Percentiles rank a stretch among this genome's conserved stretches.
Conservation (phyloP, 35 echinoderm and acorn worm species). For the Chiridota heheva region DNA sequence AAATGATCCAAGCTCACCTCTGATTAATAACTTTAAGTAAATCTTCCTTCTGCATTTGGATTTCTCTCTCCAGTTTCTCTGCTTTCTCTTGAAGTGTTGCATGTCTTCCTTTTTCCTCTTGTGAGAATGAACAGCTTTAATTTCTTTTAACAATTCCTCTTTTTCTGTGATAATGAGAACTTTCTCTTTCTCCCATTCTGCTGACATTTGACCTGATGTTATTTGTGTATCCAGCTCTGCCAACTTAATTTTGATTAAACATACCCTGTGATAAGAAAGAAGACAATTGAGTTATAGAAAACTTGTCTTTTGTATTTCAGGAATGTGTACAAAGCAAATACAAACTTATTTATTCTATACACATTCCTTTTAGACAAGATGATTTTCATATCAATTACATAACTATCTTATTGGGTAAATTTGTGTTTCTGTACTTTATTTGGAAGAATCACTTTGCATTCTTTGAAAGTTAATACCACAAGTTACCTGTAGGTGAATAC, state of each 20-base stretch:
- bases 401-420: no score
- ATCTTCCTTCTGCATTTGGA: constrained; percentile 34
- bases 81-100: constrained; percentile 36
- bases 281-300: no score
- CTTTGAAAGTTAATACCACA: no score
- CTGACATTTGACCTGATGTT: neutral
- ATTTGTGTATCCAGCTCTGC: constrained; percentile 62
- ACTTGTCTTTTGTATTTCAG: no score
- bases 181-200: constrained; percentile 62
- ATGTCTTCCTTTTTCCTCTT: constrained; percentile 67
- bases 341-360: no score
- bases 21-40: constrained; percentile 34
- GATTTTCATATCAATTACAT: no score
- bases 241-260: constrained; percentile 70
- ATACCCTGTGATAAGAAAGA: constrained; percentile 39
- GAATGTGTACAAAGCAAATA: no score
- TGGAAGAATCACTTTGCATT: no score
- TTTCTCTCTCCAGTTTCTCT: constrained; percentile 47
- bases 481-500: no score
- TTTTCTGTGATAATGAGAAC: constrained; percentile 71
- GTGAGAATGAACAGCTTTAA: constrained; percentile 51
- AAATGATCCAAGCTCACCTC: constrained; percentile 52
- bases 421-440: no score
- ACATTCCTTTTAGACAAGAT: no score
- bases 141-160: constrained; percentile 61